phyloP scores from a whole-genome alignment of 2,113 vertebrate species.

The Phalacrocorax aristotelis region DNA sequence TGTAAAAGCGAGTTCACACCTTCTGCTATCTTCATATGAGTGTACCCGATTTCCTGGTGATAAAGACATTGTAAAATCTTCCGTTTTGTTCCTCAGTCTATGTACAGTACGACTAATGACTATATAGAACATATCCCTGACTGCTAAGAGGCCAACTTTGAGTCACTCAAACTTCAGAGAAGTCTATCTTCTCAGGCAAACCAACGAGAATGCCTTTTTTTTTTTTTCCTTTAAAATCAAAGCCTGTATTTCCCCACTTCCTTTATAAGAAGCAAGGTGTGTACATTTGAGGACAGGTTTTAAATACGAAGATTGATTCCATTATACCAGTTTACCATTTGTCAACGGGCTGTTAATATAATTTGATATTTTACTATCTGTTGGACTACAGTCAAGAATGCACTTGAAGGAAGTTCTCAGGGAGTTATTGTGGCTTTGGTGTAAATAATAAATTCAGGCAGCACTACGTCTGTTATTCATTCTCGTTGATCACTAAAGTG shows the following conservation, averaged over 20 bases:
- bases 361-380: not conserved
- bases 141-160: not conserved
- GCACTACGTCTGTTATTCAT: not conserved
- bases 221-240: not conserved
- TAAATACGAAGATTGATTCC: not conserved
- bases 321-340: not conserved
- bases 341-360: not conserved
- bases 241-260: not conserved
- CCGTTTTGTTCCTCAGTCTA: not conserved
- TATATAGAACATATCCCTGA: not conserved
- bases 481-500: not conserved
- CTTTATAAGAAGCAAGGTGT: not conserved
- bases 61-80: not conserved
- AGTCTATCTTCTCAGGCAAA: not conserved
- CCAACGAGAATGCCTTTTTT: not conserved
- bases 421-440: not conserved
- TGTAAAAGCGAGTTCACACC: constrained; percentile 94
- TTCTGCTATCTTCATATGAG: constrained; percentile 91
- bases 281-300: not conserved
- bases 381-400: not conserved
- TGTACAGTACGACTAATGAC: not conserved
- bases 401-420: not conserved
- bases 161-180: not conserved
- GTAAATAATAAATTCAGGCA: not conserved
- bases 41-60: constrained; percentile 93